Conservation (phyloP, 2,888 invertebrate species). For the Tachina fera region DNA sequence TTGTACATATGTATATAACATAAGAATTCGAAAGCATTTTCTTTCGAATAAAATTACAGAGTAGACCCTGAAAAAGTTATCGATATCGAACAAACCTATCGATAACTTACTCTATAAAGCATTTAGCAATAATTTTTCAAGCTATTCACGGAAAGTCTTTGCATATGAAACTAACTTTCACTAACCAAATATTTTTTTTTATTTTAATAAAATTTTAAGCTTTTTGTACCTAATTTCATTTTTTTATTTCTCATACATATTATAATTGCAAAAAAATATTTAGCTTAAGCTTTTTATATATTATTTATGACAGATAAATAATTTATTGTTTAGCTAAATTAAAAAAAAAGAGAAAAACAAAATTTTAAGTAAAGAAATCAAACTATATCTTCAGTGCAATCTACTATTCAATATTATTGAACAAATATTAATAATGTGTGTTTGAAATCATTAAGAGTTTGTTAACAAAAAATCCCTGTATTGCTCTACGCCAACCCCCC, state of each 20-base stretch:
- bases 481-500: too few relatives aligned
- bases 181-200: conserved; percentile 2
- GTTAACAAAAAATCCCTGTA: conserved; percentile 45
- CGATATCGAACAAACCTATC: too few relatives aligned
- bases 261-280: conserved; percentile 18
- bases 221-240: neutral
- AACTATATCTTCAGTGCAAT: conserved; percentile 47
- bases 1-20: too few relatives aligned
- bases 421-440: conserved; percentile 33
- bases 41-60: too few relatives aligned
- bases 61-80: too few relatives aligned
- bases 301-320: neutral
- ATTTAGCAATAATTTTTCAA: too few relatives aligned
- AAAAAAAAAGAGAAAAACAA: neutral
- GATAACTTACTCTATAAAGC: too few relatives aligned
- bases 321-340: conserved; percentile 65
- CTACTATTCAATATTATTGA: conserved; percentile 37
- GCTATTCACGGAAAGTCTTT: neutral
- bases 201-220: conserved; percentile 10
- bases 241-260: neutral
- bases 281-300: conserved; percentile 63
- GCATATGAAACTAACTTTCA: neutral
- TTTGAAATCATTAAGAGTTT: conserved; percentile 27
- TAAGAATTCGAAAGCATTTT: too few relatives aligned
- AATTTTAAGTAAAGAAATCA: conserved; percentile 15